Base-by-base conservation (phyloP, 2,113 vertebrate species). In the Nanorana parkeri region DNA sequence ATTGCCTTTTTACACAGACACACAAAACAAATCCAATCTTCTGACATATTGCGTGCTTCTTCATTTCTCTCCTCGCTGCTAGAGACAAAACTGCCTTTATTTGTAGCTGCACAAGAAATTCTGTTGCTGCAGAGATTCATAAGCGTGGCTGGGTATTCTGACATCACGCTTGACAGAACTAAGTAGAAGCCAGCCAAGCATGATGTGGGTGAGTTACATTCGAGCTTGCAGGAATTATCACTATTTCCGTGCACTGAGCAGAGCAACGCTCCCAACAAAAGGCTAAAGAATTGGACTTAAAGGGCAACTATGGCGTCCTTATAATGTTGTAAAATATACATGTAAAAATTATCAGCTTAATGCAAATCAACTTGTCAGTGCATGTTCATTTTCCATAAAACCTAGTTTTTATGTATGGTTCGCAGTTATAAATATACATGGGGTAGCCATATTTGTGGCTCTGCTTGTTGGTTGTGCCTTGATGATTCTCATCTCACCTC, bases 161-260 rank as follows among this genome's bases (percentile, higher is more conserved):
- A 74, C 54, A 74, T 74, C 28, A 60, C 54, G 55, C 71, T 60
- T 74, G 54, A 20, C 54, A 74, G 55, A 74, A 32, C 54, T 58
- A 36, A 74, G 71, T 55, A 32, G 28, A 56, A 60, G 17, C 54
- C 71, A 60, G 71, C 54, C 54, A 60, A 55, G 71, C 71, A 74
- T 74, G 55, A 32, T n/a, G 71, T 36, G 19, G 71, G 28, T 13
- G 71, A 74, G 26, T 74, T 36, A 74, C 55, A 16, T 51, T 28
- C 19, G 24, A 74, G 54, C 21, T 73, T 21, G 54, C 56, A 16
- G 56, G 69, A 54, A 73, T 73, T 73, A 73, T 73, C 52, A 69
- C 68, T 17, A 24, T 47, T 41, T 56, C 69, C 2, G 54, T 56
- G 68, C 51, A 17, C 51, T 17, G 26, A 54, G 17, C 24, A 32